Base-by-base conservation (phyloP, 2,113 vertebrate genomes). In the Poeciliopsis occidentalis region DNA sequence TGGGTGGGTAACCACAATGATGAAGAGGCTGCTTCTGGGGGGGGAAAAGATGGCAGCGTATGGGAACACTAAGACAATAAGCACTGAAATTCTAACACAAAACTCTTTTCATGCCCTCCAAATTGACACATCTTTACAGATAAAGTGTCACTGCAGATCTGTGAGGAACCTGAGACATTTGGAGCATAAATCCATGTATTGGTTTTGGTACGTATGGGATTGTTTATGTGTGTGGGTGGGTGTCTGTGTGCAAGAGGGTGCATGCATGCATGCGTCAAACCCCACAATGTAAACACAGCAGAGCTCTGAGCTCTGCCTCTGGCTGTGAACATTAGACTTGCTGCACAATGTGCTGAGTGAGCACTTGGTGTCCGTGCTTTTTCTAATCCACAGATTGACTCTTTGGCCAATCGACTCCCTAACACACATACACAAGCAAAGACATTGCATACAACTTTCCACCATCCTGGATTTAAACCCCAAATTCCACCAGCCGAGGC, bases 271-370 rank as follows among this genome's bases (percentile, higher is more conserved):
- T 80, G 80, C 63, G 81, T 72, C 12, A 15, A 71, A 69, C 68
- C 78, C 27, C 30, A 57, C 85, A 89, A 78, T 91, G 82, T 87
- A 87, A 92, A 92, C 89, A 88, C 77, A 82, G 80, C 71, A 75
- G 65, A 81, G 79, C 81, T 88, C 82, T 64, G 63, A 78, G 78
- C 78, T 85, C 81, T 75, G 88, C 70, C 87, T 88, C 79, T 88
- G 85, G 73, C 89, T 90, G 85, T 90, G 88, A 91, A 89, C 82
- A 80, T 74, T 85, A 74, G 84, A 88, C 79, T 86, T 77, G 77
- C 70, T 88, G 91, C 84, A 74, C 68, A 89, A 92, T 92, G 84
- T 92, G 91, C 91, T 91, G 90, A 92, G 89, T 85, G 85, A 91
- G 91, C 91, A 89, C 87, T 89, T 89, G 81, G 82, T 90, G 84